A percentile compares a stretch with the other conserved stretches of the same genome.
phyloP scores from a whole-genome alignment of 2,888 invertebrate species.

The Drosophila pseudotalamancana region DNA sequence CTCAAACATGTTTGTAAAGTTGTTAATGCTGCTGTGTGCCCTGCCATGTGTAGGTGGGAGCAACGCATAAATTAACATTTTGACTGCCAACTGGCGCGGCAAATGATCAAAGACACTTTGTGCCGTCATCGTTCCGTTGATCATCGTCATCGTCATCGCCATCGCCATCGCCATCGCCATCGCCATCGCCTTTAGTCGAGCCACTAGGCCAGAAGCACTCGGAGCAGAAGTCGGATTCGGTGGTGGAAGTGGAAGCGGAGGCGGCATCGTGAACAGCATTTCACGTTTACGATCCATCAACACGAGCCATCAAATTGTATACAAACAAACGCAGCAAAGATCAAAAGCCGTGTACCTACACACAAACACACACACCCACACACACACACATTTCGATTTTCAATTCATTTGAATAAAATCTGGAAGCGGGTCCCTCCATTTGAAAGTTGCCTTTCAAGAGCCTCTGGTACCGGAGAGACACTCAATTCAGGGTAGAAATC shows the following conservation, averaged over 20 bases:
- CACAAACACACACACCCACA: conserved; percentile 22
- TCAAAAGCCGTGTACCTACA: conserved; percentile 79
- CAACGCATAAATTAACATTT: conserved; percentile 80
- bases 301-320: conserved; percentile 84
- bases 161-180: conserved; percentile 44
- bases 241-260: conserved; percentile 4
- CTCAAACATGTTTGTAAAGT: conserved; percentile 81
- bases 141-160: conserved; percentile 52
- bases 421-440: conserved; percentile 36
- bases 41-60: conserved; percentile 57
- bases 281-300: conserved; percentile 83
- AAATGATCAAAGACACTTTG: conserved; percentile 78
- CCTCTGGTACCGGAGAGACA: conserved; percentile 21
- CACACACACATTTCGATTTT: conserved; percentile 33
- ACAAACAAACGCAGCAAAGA: conserved; percentile 83
- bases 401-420: conserved; percentile 62
- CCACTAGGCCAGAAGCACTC: conserved; percentile 9
- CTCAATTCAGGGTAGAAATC: neutral
- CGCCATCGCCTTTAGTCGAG: conserved; percentile 29
- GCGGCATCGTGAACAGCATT: conserved; percentile 73
- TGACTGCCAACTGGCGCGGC: conserved; percentile 81
- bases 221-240: conserved; percentile 3
- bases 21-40: conserved; percentile 63
- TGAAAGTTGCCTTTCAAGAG: conserved; percentile 50
- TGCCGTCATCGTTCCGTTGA: conserved; percentile 78